Base-by-base conservation (phyloP, 2,797 vertebrate genomes). In the Crypturellus tataupa region DNA sequence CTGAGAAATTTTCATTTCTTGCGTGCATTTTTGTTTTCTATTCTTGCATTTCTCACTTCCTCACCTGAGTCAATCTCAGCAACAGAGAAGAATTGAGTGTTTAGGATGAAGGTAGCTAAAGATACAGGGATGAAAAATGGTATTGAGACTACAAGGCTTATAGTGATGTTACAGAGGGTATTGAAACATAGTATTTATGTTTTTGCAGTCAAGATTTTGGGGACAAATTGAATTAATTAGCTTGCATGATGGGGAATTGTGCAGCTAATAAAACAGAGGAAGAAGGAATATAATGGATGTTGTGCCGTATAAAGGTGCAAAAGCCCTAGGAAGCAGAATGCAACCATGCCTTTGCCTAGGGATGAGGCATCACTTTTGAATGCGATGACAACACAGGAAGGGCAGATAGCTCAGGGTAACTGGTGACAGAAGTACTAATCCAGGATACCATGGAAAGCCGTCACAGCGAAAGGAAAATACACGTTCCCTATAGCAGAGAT, bases 161-260 rank as follows among this genome's bases (percentile, higher is more conserved):
- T 33, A 19, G 17, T 40, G 40, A 24, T 58, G 6, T 64, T 70
- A 72, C 27, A 58, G 91, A 60, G 63, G 5, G 4, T 40, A 70
- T 69, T 31, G 4, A 79, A 82, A 60, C 12, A 11, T 2, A 2
- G 68, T 70, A 29, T 21, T 53, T 29, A 24, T 9, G 69, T 92
- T 35, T 81, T 80, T 87, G 14, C 23, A 31, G 75, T 71, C 24
- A 44, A 68, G 18, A 72, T 40, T 53, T 86, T 95, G 80, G 80
- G 18, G 35, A 19, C 47, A 39, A 39, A 75, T 82, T 80, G 69
- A 76, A 27, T 83, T 39, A 44, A 62, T 62, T 10, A 24, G 24
- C n/a, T 69, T 51, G 51, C 27, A 12, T 20, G 15, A 4, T 33
- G 11, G 9, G 25, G 39, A 29, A 12, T 51, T 23, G 60, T 75